A percentile compares a stretch with the other conserved stretches of the same genome.
phyloP scores from a whole-genome alignment of 2,888 invertebrate species.

The Andrena hattorfiana region DNA sequence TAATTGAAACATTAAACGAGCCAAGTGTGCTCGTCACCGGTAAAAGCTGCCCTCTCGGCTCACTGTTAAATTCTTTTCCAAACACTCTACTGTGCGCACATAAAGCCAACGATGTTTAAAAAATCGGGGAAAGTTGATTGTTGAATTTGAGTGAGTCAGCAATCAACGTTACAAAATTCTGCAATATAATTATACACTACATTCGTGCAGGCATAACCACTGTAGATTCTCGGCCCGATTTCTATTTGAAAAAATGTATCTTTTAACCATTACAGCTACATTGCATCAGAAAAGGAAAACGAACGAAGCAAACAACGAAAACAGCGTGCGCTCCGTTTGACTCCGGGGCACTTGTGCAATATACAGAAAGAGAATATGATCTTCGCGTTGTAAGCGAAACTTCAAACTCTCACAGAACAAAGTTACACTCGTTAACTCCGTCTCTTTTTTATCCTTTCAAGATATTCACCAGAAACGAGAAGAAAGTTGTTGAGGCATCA shows the following conservation, averaged over 20 bases:
- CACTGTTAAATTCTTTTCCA: too few species aligned
- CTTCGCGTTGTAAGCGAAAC: neutral
- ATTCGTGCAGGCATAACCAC: neutral
- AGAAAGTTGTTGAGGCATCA: neutral
- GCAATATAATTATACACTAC: neutral
- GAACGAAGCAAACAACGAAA: neutral
- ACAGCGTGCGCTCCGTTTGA: neutral
- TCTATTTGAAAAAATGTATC: neutral
- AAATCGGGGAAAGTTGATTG: too few species aligned
- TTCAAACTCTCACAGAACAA: too few species aligned
- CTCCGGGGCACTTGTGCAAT: neutral
- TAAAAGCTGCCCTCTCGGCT: too few species aligned
- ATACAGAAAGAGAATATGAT: neutral
- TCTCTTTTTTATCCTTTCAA: too few species aligned
- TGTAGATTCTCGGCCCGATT: neutral
- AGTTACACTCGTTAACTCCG: too few species aligned
- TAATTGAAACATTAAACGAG: too few species aligned
- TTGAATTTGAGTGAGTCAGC: too few species aligned
- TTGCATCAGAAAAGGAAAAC: conserved; percentile 2
- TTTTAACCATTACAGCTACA: neutral
- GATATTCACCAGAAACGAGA: neutral
- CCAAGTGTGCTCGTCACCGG: too few species aligned
- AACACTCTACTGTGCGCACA: too few species aligned
- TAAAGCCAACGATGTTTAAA: too few species aligned
- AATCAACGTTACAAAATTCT: neutral